These are phyloP conservation scores for Petroica traversi DNA, from an alignment of 2,113 vertebrate species.

Conservation along the genomic window DNA sequence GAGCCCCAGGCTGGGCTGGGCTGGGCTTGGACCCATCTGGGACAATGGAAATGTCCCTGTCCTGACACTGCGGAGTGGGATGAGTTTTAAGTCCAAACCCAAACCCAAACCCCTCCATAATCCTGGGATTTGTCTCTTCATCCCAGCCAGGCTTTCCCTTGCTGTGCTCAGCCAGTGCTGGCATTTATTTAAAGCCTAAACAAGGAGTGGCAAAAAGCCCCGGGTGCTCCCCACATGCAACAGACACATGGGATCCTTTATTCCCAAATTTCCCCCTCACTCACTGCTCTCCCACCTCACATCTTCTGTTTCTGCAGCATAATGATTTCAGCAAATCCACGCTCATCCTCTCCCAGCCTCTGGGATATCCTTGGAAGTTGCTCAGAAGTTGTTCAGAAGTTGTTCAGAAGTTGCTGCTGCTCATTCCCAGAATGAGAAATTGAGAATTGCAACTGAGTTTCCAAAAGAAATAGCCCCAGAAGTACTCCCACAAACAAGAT, in stretches of 20 bases:
- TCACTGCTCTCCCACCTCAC: fast-evolving
- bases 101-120: no score
- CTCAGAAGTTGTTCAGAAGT: no score
- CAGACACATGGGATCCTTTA: fast-evolving
- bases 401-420: neutral
- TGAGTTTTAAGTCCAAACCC: neutral
- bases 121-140: neutral
- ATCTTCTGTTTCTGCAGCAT: fast-evolving
- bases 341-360: neutral
- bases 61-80: neutral
- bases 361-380: neutral
- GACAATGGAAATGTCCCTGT: neutral
- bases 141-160: neutral
- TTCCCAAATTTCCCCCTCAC: fast-evolving
- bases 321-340: neutral
- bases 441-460: neutral
- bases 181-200: fast-evolving
- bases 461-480: neutral
- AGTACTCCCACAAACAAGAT: neutral
- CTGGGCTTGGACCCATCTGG: no score
- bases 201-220: fast-evolving
- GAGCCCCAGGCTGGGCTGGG: no score
- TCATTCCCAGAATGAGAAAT: neutral
- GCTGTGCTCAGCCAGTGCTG: no score
- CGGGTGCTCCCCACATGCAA: neutral